Percentiles rank a stretch among this genome's conserved stretches.
Conservation (phyloP, 1,140 invertebrate genomes). For the Zaprionus tsacasi region DNA sequence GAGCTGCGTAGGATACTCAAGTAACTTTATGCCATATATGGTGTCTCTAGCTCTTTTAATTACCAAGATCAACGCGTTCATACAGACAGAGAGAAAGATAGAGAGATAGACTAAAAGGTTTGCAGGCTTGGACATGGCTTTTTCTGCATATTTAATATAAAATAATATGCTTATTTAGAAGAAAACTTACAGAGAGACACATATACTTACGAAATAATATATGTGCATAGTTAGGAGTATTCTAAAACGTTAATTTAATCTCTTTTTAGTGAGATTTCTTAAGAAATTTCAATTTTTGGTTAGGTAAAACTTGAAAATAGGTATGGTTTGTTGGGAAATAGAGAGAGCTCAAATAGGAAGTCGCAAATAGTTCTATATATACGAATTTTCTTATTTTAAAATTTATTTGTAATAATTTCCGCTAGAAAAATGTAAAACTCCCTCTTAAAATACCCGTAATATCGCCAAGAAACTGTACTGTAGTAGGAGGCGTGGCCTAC, state of each 20-base stretch:
- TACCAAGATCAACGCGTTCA: neutral
- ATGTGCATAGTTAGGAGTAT: neutral
- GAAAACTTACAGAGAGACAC: constrained; percentile 1
- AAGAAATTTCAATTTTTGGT: neutral
- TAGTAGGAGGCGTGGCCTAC: neutral
- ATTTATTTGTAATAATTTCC: neutral
- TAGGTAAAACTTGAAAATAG: neutral
- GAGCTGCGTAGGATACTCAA: neutral
- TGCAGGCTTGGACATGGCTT: neutral
- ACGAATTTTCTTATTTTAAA: neutral
- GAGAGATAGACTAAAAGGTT: neutral
- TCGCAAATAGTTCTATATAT: neutral
- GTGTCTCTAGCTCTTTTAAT: neutral
- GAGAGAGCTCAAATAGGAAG: neutral
- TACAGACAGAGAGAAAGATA: neutral
- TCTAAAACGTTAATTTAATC: neutral
- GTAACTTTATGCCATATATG: neutral
- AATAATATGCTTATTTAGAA: neutral
- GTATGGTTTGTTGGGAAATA: neutral
- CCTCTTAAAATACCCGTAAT: neutral
- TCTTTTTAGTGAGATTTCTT: neutral
- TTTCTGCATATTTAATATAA: neutral
- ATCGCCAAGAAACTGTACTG: neutral
- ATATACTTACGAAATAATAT: neutral
- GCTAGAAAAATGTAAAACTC: neutral